Base-by-base conservation (phyloP, 2,888 invertebrate species). In the Coelinius sp. region DNA sequence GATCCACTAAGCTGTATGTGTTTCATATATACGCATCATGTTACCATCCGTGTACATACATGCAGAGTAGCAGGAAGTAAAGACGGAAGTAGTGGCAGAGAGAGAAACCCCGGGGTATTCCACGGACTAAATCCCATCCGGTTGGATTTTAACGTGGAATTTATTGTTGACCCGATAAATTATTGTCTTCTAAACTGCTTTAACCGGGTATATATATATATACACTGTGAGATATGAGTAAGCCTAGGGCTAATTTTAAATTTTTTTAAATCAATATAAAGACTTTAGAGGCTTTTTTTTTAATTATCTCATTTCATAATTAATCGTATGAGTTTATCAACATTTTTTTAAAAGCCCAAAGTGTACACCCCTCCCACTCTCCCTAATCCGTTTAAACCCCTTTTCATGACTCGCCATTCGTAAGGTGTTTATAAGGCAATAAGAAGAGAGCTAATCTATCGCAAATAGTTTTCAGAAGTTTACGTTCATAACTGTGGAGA, bases 141-240 rank as follows among this genome's bases (percentile, higher is more conserved):
- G 82, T 79, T 80, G 83, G 83, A 84, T 83, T 85, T 85, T 83
- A 84, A 83, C 84, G 80, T 78, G 78, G 75, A 85, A 85, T 84
- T 84, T 85, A 85, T 83, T 78, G 82, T 78, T 70, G 38, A 70
- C 62, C 74, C 56, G 74, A 68, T 67, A 82, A 84, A 81, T 84
- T 84, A 85, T 84, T 81, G 82, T 84, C 80, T 78, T 24, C 76
- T 76, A 41, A 68, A 70, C 68, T 68, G 59, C 31, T 20, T 59
- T 59, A 14, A 31, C 17, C 59, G 17, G 20, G 27, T n/a, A 52
- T 52, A 52, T 22, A n/a, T n/a, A 41, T 41, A 14, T 44, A 41
- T 22, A 27, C n/a, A 22, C 4, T 52, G n/a, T 22, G n/a, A n/a
- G n/a, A n/a, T n/a, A n/a, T n/a, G n/a, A n/a, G n/a, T n/a, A n/a